These are phyloP conservation scores for Drosophila lacteicornis DNA, from an alignment of 1,140 invertebrate genomes.

Conservation along the genomic window DNA sequence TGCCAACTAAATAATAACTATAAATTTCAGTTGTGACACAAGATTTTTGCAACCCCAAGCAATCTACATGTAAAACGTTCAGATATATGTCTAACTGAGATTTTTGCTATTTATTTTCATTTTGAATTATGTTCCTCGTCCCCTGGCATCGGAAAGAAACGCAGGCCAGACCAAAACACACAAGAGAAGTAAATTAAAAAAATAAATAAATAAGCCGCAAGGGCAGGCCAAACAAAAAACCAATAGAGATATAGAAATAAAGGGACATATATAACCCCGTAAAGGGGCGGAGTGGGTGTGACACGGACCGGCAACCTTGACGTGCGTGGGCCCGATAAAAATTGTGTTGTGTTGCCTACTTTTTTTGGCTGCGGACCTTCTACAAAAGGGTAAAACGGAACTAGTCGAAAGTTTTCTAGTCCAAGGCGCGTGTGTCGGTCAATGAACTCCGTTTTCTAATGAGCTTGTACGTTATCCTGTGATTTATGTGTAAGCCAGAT, in stretches of 20 bases:
- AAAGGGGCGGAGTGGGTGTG: conserved; percentile 23
- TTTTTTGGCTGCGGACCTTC: conserved; percentile 37
- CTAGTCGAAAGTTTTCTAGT: conserved; percentile 41
- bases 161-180: conserved; percentile 18
- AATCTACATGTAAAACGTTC: conserved; percentile 67
- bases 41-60: conserved; percentile 57
- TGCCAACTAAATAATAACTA: conserved; percentile 43
- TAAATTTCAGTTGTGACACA: conserved; percentile 58
- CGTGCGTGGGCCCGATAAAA: conserved; percentile 71
- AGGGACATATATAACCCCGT: conserved; percentile 34
- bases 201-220: conserved; percentile 54
- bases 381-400: conserved; percentile 56
- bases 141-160: conserved; percentile 20
- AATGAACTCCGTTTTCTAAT: conserved; percentile 49
- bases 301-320: conserved; percentile 44
- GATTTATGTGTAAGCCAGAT: conserved; percentile 60
- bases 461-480: conserved; percentile 33
- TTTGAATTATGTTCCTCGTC: conserved; percentile 70
- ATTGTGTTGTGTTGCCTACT: conserved; percentile 57
- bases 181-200: conserved; percentile 67
- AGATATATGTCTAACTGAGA: conserved; percentile 39
- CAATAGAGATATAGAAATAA: conserved; percentile 43
- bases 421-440: conserved; percentile 53
- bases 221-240: conserved; percentile 44
- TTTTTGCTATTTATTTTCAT: conserved; percentile 67